Evolutionary conservation across 2,113 vertebrate genomes (phyloP).

Genomic region (Pseudorectes ferrugineus): DNA sequence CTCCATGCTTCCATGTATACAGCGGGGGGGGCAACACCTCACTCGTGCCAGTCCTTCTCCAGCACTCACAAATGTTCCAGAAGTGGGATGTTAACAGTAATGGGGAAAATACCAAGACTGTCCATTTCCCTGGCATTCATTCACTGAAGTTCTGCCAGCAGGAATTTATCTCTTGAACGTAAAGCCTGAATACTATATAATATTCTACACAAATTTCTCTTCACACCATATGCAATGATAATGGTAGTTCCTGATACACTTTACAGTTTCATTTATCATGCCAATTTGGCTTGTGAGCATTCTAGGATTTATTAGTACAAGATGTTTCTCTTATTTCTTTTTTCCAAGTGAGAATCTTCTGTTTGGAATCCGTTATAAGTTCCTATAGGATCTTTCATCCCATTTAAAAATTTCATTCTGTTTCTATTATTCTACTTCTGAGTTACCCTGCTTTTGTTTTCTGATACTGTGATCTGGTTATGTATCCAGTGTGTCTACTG

Average conservation of each 20-base stretch:
- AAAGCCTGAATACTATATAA: not conserved
- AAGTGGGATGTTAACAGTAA: not conserved
- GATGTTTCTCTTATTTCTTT: not conserved
- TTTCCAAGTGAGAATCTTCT: not conserved
- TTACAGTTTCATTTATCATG: not conserved
- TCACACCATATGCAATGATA: not conserved
- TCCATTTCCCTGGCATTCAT: not conserved
- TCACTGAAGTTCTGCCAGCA: not conserved
- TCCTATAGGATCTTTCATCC: not conserved
- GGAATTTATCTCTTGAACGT: not conserved
- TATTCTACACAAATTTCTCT: not conserved
- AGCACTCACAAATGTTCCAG: not conserved
- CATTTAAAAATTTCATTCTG: not conserved
- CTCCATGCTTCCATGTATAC: rapidly evolving
- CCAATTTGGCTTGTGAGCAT: not conserved
- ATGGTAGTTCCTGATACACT: not conserved
- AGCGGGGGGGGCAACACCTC: not conserved
- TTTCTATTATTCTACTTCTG: not conserved
- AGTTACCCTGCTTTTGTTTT: not conserved
- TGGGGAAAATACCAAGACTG: not conserved
- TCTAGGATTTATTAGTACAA: not conserved
- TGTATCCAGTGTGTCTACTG: not conserved
- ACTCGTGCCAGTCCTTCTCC: not conserved
- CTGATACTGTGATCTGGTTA: not conserved
- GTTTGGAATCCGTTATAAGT: not conserved